Base-by-base conservation (phyloP, 2,113 vertebrate genomes). In the Stictonetta naevosa region DNA sequence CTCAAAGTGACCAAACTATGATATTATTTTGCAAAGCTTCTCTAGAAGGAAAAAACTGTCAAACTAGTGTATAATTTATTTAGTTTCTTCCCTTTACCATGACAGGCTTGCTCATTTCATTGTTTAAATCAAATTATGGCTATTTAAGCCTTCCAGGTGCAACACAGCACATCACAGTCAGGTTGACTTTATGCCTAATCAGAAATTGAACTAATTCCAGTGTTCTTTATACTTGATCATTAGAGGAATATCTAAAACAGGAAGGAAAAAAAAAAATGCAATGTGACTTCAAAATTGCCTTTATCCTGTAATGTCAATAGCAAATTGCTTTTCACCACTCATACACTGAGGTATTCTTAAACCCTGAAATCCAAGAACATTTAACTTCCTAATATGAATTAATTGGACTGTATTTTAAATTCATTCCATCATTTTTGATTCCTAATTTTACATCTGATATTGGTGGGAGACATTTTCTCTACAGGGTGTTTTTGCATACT, bases 151-250 rank as follows among this genome's bases (percentile, higher is more conserved):
- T 83, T 84, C 55, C 68, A 86, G 79, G 59, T 71, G 20, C 38
- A 78, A 38, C 52, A 31, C 33, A 79, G 42, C 53, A 12, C 71
- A 74, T 86, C 56, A 74, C 1, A 88, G 63, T 75, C 79, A 34
- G 52, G 36, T 4, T 77, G 40, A 56, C 38, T 90, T 72, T 72
- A 44, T 67, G 63, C 59, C 60, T 81, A 86, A 95, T 81, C 60
- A 78, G 81, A 94, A 94, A 52, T 68, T 86, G 80, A 96, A 81
- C 46, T 78, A 88, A 94, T 74, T 90, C 67, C 42, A 2, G 15
- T 16, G 18, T 42, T 83, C 72, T 52, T 90, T 72, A 28, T 1
- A 56, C 55, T 21, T 83, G 79, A 52, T 64, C 68, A 48, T 83
- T 71, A 86, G 42, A 33, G 29, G 34, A 20, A 12, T 59, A n/a